These are phyloP conservation scores for Acromyrmex echinatior DNA, from an alignment of 1,140 invertebrate genomes.

Conservation along the genomic window DNA sequence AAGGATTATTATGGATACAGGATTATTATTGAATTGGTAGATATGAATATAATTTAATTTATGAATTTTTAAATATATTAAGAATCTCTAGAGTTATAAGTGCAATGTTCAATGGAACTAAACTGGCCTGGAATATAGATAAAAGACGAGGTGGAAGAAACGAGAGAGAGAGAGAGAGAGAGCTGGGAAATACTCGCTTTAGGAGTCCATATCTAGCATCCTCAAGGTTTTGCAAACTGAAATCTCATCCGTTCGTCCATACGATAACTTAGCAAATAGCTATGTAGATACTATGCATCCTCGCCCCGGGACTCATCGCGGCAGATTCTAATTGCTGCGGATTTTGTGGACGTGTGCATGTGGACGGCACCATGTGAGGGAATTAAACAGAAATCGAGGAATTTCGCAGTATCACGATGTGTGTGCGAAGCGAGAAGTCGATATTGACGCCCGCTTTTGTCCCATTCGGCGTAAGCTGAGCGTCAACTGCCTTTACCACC, in stretches of 20 bases:
- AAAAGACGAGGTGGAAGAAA: not conserved
- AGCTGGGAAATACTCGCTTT: not conserved
- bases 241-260: not conserved
- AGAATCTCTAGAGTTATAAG: not conserved
- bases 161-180: not conserved
- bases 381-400: not conserved
- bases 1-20: not conserved
- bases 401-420: slow-evolving; percentile 21
- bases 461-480: slow-evolving; percentile 22
- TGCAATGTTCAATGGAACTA: slow-evolving; percentile 11
- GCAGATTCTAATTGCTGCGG: not conserved
- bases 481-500: slow-evolving; percentile 41
- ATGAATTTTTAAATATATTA: not conserved
- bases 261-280: slow-evolving; percentile 26
- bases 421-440: not conserved
- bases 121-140: not conserved
- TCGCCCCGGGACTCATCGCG: slow-evolving; percentile 9
- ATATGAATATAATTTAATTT: slow-evolving; percentile 13
- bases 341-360: not conserved
- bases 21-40: not conserved
- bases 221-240: slow-evolving; percentile 37
- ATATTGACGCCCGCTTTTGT: slow-evolving; percentile 49
- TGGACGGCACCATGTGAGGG: not conserved
- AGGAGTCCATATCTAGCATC: not conserved
- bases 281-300: slow-evolving; percentile 8